Base-by-base conservation (phyloP, 2,888 invertebrate species). In the Myopa tessellatipennis region DNA sequence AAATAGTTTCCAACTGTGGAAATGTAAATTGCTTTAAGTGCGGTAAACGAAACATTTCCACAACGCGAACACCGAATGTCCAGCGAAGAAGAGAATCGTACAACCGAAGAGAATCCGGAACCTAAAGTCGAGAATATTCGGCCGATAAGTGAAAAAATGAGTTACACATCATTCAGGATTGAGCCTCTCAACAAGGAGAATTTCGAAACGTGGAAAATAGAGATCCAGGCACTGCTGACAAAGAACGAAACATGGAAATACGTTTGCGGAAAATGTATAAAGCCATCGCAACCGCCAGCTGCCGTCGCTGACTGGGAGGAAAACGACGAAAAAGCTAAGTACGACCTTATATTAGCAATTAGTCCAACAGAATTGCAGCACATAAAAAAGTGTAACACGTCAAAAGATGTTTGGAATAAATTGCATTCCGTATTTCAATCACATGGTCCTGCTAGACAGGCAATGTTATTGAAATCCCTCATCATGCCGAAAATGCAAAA, bases 401-500 rank as follows among this genome's bases (percentile, higher is more conserved):
- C 77, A 4, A 76, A 76, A n/a, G 70, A 77, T 10, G 61, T 78
- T 50, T 79, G 73, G 71, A 45, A 45, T 12, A 77, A 78, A 67
- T 75, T 78, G n/a, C 67, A 75, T 26, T 58, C 58, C 16, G 70
- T 72, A 36, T 79, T 63, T 40, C 77, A 77, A 68, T 77, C 78
- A 16, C 50, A 60, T n/a, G 76, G 78, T 40, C 77, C 78, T 45
- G 76, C 78, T 38, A 60, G 72, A 36, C 52, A 79, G 14, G 73
- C 79, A 36, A 78, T 78, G 78, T 45, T 77, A 12, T 58, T 79
- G 5, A 79, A 77, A 63, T 79, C 65, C 4, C 50, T 76, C 5
- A 80, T 80, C 55, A 50, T 80, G n/a, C 12, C 14, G 50, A 79
- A 78, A 76, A 80, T 77, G 71, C 75, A 58, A 8, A 72, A 77